Percentiles rank a stretch among this genome's conserved stretches.
phyloP scores from a whole-genome alignment of 2,113 vertebrate species.

The Oenanthe melanoleuca region DNA sequence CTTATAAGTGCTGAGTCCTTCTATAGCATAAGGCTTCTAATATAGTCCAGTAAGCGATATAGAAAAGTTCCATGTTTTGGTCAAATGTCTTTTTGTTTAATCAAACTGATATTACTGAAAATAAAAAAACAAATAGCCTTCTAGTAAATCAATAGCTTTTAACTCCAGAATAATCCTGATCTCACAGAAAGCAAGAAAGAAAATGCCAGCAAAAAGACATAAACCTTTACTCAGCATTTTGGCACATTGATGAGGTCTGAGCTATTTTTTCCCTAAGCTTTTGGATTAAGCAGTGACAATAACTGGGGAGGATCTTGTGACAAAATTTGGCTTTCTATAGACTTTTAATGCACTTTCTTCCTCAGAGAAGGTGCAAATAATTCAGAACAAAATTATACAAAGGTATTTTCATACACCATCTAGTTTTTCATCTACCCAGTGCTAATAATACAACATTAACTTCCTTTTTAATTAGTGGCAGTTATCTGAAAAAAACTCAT shows the following conservation, averaged over 20 bases:
- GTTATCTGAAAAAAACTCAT: neutral
- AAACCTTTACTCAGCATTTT: conserved; percentile 32
- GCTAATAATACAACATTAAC: neutral
- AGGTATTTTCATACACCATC: neutral
- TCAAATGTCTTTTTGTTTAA: neutral
- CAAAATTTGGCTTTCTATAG: neutral
- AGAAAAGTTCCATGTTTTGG: neutral
- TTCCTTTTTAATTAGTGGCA: neutral
- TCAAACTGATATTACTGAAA: neutral
- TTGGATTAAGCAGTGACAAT: neutral
- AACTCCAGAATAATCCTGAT: neutral
- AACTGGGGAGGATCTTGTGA: neutral
- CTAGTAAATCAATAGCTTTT: conserved; percentile 5
- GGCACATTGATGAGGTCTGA: neutral
- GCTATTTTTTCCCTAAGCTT: neutral
- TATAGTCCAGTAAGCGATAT: neutral
- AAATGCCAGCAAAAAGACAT: neutral
- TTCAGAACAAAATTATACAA: neutral
- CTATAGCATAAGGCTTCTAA: neutral
- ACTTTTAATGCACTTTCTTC: neutral
- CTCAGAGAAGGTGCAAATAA: neutral
- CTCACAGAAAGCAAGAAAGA: neutral
- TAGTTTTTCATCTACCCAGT: neutral
- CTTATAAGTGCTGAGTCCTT: neutral
- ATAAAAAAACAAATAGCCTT: neutral